These are phyloP conservation scores for Holothuria glaberrima DNA, from an alignment of 35 echinoderm and acorn worm genomes.

Conservation along the genomic window DNA sequence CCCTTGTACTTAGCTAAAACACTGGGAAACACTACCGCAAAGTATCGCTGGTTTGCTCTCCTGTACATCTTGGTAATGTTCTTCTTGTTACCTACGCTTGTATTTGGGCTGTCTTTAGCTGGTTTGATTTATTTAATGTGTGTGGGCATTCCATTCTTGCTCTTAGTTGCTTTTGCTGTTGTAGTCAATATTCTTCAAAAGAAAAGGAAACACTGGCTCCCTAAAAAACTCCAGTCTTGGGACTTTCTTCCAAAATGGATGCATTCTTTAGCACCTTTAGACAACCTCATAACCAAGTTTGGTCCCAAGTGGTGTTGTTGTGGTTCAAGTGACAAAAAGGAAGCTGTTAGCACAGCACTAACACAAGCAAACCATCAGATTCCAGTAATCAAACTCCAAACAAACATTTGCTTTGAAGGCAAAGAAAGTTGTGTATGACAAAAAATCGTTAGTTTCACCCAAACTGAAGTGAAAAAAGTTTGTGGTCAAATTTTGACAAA, in stretches of 20 bases:
- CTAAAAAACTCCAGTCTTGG: constrained; percentile 53
- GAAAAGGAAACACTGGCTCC: constrained; percentile 40
- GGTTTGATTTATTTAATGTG: constrained; percentile 16
- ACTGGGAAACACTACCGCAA: constrained; percentile 77
- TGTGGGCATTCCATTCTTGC: constrained; percentile 19
- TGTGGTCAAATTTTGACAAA: not conserved
- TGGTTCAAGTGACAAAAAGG: not conserved
- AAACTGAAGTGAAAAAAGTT: constrained; percentile 12
- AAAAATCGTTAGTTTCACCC: not conserved
- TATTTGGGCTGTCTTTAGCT: constrained; percentile 63
- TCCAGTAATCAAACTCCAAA: constrained; percentile 6
- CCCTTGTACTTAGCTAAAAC: constrained; percentile 67
- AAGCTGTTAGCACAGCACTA: not conserved
- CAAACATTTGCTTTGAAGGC: constrained; percentile 8
- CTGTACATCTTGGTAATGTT: constrained; percentile 79
- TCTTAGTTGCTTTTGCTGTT: constrained; percentile 17
- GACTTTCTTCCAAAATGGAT: constrained; percentile 66
- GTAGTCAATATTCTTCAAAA: constrained; percentile 61
- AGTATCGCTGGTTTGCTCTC: constrained; percentile 90
- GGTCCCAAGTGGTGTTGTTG: constrained; percentile 31
- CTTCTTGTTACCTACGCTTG: constrained; percentile 62
- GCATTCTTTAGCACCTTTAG: constrained; percentile 61
- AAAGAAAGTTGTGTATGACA: constrained; percentile 46
- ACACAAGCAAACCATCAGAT: not conserved
- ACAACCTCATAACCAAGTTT: constrained; percentile 14